A percentile compares a stretch with the other conserved stretches of the same genome.
Conservation (phyloP, 2,888 invertebrate genomes). For the Leucophora obtusa region DNA sequence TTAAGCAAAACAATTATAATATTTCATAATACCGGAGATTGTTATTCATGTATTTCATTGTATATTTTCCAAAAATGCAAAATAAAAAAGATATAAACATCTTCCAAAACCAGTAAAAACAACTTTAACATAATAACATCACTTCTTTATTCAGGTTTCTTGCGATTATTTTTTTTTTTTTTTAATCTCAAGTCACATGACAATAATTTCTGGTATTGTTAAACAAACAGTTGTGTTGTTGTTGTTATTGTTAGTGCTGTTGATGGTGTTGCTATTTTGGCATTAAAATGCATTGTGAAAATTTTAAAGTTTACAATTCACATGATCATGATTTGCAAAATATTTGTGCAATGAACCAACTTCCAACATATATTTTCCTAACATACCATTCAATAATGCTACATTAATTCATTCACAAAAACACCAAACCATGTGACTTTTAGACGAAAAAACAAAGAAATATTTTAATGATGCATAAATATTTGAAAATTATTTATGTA, state of each 20-base stretch:
- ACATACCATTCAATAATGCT: not conserved
- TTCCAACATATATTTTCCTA: not conserved
- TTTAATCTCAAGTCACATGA: slow-evolving; percentile 2
- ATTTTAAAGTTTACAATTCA: slow-evolving; percentile 30
- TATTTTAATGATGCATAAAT: slow-evolving; percentile 13
- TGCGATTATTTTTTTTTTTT: not conserved
- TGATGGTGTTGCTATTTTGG: not conserved
- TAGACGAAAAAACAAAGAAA: slow-evolving; percentile 22
- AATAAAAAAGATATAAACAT: slow-evolving; percentile 1
- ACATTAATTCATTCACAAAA: slow-evolving; percentile 2
- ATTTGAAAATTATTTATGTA: slow-evolving; percentile 15
- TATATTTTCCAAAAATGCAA: not conserved
- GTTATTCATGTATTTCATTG: slow-evolving; percentile 22
- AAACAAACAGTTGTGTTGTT: too few relatives aligned
- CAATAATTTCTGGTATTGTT: slow-evolving; percentile 1
- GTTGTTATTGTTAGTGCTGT: not conserved
- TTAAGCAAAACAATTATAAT: slow-evolving; percentile 17
- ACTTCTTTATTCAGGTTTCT: slow-evolving; percentile 33
- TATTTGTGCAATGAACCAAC: slow-evolving; percentile 12
- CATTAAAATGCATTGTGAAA: not conserved
- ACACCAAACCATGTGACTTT: slow-evolving; percentile 10
- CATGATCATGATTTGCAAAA: slow-evolving; percentile 45
- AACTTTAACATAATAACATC: slow-evolving; percentile 3
- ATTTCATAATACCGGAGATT: slow-evolving; percentile 30
- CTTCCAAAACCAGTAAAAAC: slow-evolving; percentile 25